Base-by-base conservation (phyloP, 2,888 invertebrate genomes). In the Drosophila barbarae region DNA sequence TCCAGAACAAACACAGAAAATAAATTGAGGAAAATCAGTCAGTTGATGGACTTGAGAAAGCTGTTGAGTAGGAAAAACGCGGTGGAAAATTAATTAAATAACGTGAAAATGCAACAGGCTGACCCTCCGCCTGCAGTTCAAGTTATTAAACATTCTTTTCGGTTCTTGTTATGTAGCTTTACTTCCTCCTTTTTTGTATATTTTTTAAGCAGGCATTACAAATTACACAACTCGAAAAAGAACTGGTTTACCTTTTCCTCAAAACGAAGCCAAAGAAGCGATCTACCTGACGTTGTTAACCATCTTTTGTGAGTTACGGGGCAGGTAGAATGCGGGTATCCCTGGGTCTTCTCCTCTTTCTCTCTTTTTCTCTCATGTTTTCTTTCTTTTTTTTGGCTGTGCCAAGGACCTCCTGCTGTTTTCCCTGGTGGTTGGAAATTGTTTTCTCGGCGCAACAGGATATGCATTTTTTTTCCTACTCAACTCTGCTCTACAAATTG, bases 401-500 rank as follows among this genome's bases (percentile, higher is more conserved):
- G 42, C 28, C 34, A 59, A 67, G 68, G 68, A 68, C 68, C 72
- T 71, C 72, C 69, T 65, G 69, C 69, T 65, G 69, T 34, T 54
- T 64, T 69, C 59, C 57, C 35, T 42, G 35, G 54, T 85, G 78
- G 84, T 85, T 79, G 55, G 82, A 84, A 78, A 84, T 74, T 63
- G 72, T 85, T 84, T 80, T 72, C 58, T 71, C 53, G 60, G 67
- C 84, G 85, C 78, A 79, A 85, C 86, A 79, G 78, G 86, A 79
- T 84, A 74, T 84, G 60, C 75, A 71, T 54, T 67, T 81, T 49
- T 18, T 49, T 58, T 42, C 35, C 52, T n/a, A 50, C 61, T 30
- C 63, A n/a, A 28, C 42, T 32, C 38, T 46, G 68, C 56, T 46
- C 44, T 32, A 59, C 69, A 65, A 65, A 69, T 65, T 58, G 63